Base-by-base conservation (phyloP, 2,888 invertebrate genomes). In the Anticlea derivata region DNA sequence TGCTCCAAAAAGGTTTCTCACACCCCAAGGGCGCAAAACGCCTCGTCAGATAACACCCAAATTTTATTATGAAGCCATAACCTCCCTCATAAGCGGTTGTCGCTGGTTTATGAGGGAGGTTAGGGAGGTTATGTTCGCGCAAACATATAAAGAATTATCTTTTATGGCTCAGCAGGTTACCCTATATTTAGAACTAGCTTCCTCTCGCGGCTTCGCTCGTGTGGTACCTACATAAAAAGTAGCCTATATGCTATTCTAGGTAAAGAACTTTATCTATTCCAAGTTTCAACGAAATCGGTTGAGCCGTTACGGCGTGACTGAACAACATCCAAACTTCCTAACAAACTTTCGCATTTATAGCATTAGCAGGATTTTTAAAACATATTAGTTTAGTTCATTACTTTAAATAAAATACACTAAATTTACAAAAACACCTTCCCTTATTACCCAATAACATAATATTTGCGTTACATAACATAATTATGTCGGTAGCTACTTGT, bases 131-230 rank as follows among this genome's bases (percentile, higher is more conserved):
- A 50, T 49, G 45, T 41, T n/a, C n/a, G 55, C 24, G 49, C 55
- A 52, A 55, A 60, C 60, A 53, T 52, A 55, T 55, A 60, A 58
- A 55, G 46, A 51, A 55, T 58, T 58, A 60, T 60, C 60, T 55
- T 26, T 43, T 57, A 51, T 39, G 34, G 34, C 27, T 55, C 50
- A 54, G 41, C 45, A 37, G 23, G 45, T 33, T 50, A 30, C 48
- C 24, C 17, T 34, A 40, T 48, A 37, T 43, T 13, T 10, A 33
- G 26, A 31, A 29, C 23, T 2, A 3, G 2, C 2, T 3, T 17
- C 4, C 17, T 17, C 17, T 17, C 4, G 17, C 4, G 2, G 4
- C 4, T 17, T 17, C 17, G 2, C 2, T 17, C n/a, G n/a, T n/a
- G n/a, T n/a, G n/a, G n/a, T n/a, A n/a, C n/a, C n/a, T n/a, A n/a